Base-by-base conservation (phyloP, 2,888 invertebrate genomes). In the Sinotaia quadrata region DNA sequence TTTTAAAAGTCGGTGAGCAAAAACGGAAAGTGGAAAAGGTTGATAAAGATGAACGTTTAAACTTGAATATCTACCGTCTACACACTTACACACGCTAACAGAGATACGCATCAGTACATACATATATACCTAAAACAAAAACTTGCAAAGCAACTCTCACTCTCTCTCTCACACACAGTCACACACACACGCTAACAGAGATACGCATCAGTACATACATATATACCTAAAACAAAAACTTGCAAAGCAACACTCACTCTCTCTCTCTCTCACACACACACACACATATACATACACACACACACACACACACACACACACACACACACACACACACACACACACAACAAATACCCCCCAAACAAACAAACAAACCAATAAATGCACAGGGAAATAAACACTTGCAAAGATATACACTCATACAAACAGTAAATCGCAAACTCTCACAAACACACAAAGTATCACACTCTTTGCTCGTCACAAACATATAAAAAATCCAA, bases 271-370 rank as follows among this genome's bases (percentile, higher is more conserved):
- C 27, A 24, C 31, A 18, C 31, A 54, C 54, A 29, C 54, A 29
- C 54, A 29, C 27, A 24, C 54, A 54, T 27, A 29, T 27, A 29
- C 54, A 54, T 18, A 29, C 54, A 54, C 54, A 31, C 54, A 31
- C 54, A 31, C 54, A 18, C 54, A 24, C 54, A 29, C 29, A 29
- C 54, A 29, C 54, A 29, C 31, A 54, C 54, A 18, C 54, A 31
- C 54, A 31, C 54, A 18, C 54, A 31, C 54, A 18, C 54, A 54
- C 54, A 54, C 54, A 54, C 31, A 29, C 54, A 54, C 54, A 54
- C 29, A 54, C 27, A 54, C 54, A 54, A 27, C 24, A 27, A 54
- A 27, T 29, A 27, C 24, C 54, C 24, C 54, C 24, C 54, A 31
- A 27, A 54, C 54, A 31, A 27, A 54, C 54, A 54, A 27, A 54